phyloP scores from a whole-genome alignment of 2,797 vertebrate genomes.

The Mormyrops attenuatus region DNA sequence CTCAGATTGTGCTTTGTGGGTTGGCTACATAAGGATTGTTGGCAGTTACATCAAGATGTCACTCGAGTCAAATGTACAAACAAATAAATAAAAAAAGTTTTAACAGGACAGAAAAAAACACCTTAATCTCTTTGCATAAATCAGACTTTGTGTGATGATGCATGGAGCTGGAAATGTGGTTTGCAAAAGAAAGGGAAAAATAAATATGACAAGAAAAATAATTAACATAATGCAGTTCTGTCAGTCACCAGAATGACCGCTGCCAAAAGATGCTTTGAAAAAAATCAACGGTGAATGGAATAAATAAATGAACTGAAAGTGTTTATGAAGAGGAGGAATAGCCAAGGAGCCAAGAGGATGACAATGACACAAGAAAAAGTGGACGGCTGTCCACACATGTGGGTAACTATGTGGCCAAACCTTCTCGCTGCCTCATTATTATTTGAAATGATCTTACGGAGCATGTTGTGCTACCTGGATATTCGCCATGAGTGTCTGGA shows the following conservation, averaged over 20 bases:
- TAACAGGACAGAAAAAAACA: background rate
- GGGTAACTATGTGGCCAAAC: background rate
- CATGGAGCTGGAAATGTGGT: background rate
- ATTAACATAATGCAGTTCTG: conserved; percentile 57
- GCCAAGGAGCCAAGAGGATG: background rate
- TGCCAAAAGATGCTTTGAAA: conserved; percentile 51
- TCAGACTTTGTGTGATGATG: conserved; percentile 4
- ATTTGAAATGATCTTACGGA: too few relatives aligned
- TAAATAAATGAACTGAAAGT: conserved; percentile 47
- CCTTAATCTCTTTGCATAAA: background rate
- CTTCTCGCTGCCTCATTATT: background rate
- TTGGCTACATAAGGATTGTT: background rate
- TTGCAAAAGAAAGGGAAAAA: background rate
- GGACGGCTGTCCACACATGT: background rate
- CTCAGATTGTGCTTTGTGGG: background rate
- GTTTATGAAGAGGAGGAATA: conserved; percentile 21
- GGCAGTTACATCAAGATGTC: background rate
- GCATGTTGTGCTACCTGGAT: background rate
- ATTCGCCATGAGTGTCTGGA: background rate
- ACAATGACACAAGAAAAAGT: background rate
- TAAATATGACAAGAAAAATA: conserved; percentile 53
- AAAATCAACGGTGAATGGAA: conserved; percentile 51
- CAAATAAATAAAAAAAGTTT: background rate
- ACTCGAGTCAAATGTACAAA: background rate
- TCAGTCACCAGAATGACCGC: conserved; percentile 50